Base-by-base conservation (phyloP, 2,888 invertebrate species). In the Macropis europaea region DNA sequence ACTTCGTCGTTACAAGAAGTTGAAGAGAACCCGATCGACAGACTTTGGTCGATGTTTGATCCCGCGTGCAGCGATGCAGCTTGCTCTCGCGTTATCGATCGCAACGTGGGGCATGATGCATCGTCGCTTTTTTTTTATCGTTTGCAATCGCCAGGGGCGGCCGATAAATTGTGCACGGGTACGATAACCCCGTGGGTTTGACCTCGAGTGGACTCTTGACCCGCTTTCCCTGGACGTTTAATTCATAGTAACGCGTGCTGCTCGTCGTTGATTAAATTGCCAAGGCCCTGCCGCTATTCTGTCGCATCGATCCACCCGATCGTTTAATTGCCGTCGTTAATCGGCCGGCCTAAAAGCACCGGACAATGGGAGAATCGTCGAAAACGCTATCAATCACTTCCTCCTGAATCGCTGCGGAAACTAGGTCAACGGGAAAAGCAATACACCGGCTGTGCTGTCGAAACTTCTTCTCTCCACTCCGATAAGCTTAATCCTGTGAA, bases 231-330 rank as follows among this genome's bases (percentile, higher is more conserved):
- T 81, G 83, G 79, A 82, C n/a, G n/a, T 82, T 84, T 84, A 82
- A 82, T 84, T 85, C 73, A 83, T 81, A 79, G 83, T 87, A 87
- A 87, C 87, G 87, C n/a, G n/a, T n/a, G n/a, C n/a, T n/a, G n/a
- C n/a, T 45, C 63, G 50, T 36, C 60, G 57, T 47, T 73, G 73
- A 78, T 78, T 59, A 56, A 68, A 73, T 48, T 36, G 47, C 26
- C 11, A n/a, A n/a, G 45, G 17, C 53, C 19, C 11, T 19, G 30
- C 48, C 48, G 2, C n/a, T 6, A 3, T n/a, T n/a, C 53, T 17
- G 13, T 22, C 38, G 53, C 19, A 48, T 43, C 53, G 56, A 57
- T 54, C 59, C 30, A 24, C 15, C 22, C 26, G 47, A 34, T 47
- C 60, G 50, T 52, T 56, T 53, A 57, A 61, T 63, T 26, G 60